A percentile compares a stretch with the other conserved stretches of the same genome.
phyloP scores from a whole-genome alignment of 2,888 invertebrate species.

The Diarsia brunnea region DNA sequence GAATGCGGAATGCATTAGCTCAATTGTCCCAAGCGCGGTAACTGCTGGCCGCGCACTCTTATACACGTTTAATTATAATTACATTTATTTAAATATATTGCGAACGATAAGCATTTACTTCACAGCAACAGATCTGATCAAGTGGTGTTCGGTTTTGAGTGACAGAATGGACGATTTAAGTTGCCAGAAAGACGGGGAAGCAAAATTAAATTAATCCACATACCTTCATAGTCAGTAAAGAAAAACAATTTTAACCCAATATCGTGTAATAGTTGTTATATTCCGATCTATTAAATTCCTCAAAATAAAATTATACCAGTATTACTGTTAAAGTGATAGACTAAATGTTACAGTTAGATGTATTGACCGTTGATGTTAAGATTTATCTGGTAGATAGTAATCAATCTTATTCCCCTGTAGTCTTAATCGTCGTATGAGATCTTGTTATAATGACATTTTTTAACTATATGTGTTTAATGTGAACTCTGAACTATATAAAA shows the following conservation, averaged over 20 bases:
- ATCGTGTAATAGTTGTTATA: constrained; percentile 77
- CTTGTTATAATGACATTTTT: constrained; percentile 74
- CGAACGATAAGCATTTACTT: constrained; percentile 82
- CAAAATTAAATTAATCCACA: constrained; percentile 76
- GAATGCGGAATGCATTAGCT: constrained; percentile 64
- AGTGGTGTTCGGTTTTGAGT: constrained; percentile 85
- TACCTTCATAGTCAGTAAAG: constrained; percentile 71
- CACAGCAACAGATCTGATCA: constrained; percentile 75
- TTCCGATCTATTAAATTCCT: constrained; percentile 75
- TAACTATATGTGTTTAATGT: constrained; percentile 55
- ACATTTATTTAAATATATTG: constrained; percentile 63
- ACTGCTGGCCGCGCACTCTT: constrained; percentile 50
- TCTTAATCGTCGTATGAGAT: constrained; percentile 79
- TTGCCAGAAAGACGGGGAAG: constrained; percentile 88
- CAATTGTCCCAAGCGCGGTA: constrained; percentile 56
- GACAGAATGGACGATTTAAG: constrained; percentile 86
- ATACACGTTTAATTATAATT: constrained; percentile 63
- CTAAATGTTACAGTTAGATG: constrained; percentile 74
- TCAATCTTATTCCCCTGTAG: constrained; percentile 80
- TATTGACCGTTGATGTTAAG: constrained; percentile 77
- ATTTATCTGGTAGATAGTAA: constrained; percentile 77
- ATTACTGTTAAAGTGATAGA: constrained; percentile 81
- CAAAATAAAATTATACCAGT: constrained; percentile 78
- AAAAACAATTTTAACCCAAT: constrained; percentile 75
- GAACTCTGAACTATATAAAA: constrained; percentile 51